Conservation (phyloP, 2,113 vertebrate species). For the Nanger granti region DNA sequence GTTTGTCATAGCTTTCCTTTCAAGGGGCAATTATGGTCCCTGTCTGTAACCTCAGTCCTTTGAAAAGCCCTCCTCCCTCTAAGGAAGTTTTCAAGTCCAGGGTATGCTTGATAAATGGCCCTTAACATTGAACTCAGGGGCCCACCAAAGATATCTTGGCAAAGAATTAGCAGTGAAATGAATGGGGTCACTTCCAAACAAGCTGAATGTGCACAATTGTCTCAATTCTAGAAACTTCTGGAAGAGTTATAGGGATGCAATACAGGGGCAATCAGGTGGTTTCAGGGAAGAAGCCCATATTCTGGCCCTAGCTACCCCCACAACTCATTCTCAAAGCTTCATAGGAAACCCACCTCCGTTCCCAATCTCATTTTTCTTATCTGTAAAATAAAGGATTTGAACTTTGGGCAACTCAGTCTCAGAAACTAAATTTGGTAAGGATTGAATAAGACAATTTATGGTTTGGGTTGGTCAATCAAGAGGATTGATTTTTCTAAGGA, state of each 20-base stretch:
- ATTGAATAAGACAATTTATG: background rate
- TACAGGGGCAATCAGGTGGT: background rate
- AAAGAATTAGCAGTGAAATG: background rate
- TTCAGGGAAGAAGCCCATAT: background rate
- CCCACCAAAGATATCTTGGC: background rate
- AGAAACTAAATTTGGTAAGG: background rate
- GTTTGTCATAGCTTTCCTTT: background rate
- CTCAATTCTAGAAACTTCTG: background rate
- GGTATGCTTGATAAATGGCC: background rate
- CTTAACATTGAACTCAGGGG: background rate
- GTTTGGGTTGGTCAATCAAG: background rate
- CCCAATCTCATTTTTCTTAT: background rate
- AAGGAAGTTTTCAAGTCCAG: background rate
- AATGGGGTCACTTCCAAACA: background rate
- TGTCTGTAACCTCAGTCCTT: background rate
- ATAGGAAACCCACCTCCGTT: accelerated
- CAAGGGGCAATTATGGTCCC: background rate
- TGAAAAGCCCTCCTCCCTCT: background rate
- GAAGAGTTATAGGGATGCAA: background rate
- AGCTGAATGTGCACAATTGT: background rate
- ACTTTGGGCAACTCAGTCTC: background rate
- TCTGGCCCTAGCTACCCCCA: background rate
- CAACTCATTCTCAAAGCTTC: background rate
- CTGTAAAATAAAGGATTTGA: background rate
- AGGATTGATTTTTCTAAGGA: background rate